Conservation (phyloP, 2,888 invertebrate genomes). For the Drosophila monieri region DNA sequence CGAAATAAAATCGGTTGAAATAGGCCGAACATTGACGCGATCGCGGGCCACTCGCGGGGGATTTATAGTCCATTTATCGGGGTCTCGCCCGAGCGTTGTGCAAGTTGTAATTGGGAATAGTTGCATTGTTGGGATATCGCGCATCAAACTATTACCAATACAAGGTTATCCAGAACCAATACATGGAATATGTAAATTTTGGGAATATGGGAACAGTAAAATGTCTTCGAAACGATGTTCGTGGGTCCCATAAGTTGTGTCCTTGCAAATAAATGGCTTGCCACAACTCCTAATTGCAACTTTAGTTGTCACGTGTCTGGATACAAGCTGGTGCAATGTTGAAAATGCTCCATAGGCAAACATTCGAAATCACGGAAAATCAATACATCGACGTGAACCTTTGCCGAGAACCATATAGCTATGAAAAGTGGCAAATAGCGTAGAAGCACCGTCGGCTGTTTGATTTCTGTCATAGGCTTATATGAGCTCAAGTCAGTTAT, state of each 20-base stretch:
- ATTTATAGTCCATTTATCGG: slow-evolving; percentile 72
- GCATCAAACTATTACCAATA: background rate
- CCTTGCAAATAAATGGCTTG: slow-evolving; percentile 21
- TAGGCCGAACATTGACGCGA: slow-evolving; percentile 67
- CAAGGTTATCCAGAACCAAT: background rate
- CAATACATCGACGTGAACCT: slow-evolving; percentile 7
- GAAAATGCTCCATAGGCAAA: background rate
- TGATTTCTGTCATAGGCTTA: slow-evolving; percentile 31
- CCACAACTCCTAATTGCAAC: slow-evolving; percentile 24
- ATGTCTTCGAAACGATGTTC: slow-evolving; percentile 42
- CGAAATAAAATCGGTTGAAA: slow-evolving; percentile 69
- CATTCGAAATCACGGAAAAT: background rate
- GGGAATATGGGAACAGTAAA: background rate
- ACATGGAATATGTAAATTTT: background rate
- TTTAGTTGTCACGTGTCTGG: slow-evolving; percentile 37
- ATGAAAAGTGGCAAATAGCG: slow-evolving; percentile 35
- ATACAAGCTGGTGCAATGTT: slow-evolving; percentile 3
- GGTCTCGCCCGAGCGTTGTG: slow-evolving; percentile 14
- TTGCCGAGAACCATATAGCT: background rate
- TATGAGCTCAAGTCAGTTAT: slow-evolving; percentile 14
- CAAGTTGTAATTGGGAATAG: slow-evolving; percentile 41
- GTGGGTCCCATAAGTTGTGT: slow-evolving; percentile 31
- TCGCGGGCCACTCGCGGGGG: slow-evolving; percentile 63
- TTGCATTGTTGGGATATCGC: background rate
- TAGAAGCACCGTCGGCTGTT: slow-evolving; percentile 41